Percentiles rank a stretch among this genome's conserved stretches.
These are phyloP conservation scores for Elmis aenea DNA, from an alignment of 2,888 invertebrate species.

Conservation along the genomic window DNA sequence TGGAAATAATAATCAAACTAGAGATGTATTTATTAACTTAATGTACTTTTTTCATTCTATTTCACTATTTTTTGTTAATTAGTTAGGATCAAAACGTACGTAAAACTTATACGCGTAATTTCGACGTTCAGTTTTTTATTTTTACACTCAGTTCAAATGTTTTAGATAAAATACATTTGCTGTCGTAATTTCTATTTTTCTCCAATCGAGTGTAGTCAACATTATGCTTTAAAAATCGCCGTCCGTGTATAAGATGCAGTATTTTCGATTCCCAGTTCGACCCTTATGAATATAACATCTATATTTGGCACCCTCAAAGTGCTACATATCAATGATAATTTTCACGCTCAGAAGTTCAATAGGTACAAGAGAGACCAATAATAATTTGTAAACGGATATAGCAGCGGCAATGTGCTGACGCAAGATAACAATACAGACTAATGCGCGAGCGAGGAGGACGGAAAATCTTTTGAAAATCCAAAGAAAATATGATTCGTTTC, in stretches of 20 bases:
- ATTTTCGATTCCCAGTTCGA: background rate
- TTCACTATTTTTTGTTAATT: no score
- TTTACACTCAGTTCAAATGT: no score
- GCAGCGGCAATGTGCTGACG: conserved; percentile 34
- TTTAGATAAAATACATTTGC: no score
- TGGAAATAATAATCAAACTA: no score
- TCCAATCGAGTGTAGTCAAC: no score
- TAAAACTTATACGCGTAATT: no score
- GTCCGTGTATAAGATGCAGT: background rate
- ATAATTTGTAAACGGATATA: conserved; percentile 40
- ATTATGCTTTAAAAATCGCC: no score
- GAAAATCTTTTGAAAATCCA: conserved; percentile 42
- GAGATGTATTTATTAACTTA: no score
- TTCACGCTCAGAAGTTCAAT: conserved; percentile 43
- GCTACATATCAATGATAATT: conserved; percentile 47
- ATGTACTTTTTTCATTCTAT: no score
- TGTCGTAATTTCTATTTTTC: no score
- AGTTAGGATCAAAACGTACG: no score
- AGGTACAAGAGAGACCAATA: conserved; percentile 36
- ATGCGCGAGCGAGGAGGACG: conserved; percentile 25
- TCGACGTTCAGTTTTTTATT: no score
- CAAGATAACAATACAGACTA: conserved; percentile 29
- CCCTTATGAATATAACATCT: conserved; percentile 49
- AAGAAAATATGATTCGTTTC: conserved; percentile 49
- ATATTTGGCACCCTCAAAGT: conserved; percentile 50